phyloP scores from a whole-genome alignment of 2,888 invertebrate genomes.

The Microplitis deprimator region DNA sequence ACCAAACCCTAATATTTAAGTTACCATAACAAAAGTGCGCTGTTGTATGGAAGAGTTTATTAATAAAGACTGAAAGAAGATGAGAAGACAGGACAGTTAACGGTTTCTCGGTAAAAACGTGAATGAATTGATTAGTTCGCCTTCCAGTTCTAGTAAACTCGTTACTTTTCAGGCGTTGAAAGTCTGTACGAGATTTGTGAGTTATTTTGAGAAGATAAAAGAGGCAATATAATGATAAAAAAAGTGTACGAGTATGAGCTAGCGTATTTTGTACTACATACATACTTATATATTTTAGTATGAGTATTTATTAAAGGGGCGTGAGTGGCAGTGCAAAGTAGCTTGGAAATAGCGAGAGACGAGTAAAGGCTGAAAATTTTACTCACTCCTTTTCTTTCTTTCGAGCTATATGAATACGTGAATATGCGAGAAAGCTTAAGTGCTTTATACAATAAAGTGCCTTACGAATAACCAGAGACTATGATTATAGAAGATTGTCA shows the following conservation, averaged over 20 bases:
- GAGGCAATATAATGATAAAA: constrained; percentile 41
- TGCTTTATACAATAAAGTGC: constrained; percentile 40
- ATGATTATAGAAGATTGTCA: constrained; percentile 44
- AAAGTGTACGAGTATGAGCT: constrained; percentile 22
- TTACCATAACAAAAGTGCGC: neutral
- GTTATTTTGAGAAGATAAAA: constrained; percentile 63
- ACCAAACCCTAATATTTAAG: neutral
- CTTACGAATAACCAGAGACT: constrained; percentile 42
- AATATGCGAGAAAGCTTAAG: constrained; percentile 40
- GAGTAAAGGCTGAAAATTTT: constrained; percentile 24
- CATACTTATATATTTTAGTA: constrained; percentile 34
- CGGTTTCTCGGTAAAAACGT: constrained; percentile 41
- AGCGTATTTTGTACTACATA: constrained; percentile 22
- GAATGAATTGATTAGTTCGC: constrained; percentile 47
- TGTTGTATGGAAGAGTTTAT: neutral
- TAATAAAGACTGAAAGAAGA: neutral
- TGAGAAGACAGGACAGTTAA: constrained; percentile 37
- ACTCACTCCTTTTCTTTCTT: neutral
- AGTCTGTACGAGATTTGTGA: constrained; percentile 33
- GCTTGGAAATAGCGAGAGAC: constrained; percentile 14
- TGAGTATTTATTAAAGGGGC: constrained; percentile 27
- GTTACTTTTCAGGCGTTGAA: constrained; percentile 25
- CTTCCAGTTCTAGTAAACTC: constrained; percentile 38
- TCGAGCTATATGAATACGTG: neutral
- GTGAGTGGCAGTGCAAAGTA: constrained; percentile 21